Evolutionary conservation across 2,113 vertebrate genomes (phyloP), one percentile per base, ranked within the genome.

Genomic region (Entomyzon cyanotis): DNA sequence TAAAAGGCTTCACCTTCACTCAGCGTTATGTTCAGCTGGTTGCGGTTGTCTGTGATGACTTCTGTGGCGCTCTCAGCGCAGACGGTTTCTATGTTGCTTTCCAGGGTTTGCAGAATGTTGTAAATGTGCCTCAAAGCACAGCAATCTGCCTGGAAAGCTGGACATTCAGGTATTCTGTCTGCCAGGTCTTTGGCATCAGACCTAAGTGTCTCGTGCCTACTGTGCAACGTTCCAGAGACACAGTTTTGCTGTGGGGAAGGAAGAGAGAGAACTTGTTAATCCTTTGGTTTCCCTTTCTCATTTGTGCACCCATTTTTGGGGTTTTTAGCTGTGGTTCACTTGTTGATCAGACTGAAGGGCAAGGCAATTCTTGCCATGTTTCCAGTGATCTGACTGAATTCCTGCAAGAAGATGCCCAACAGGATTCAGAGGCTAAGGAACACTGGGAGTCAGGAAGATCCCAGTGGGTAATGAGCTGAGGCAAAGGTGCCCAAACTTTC

Each of bases 81-180:
- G 15, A 88, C 3, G 0, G 1, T 12, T 16, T 52, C 60, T 0
- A 89, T 27, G 2, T 59, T 1, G 0, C 8, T 16, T 4, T 0
- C 5, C 77, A 95, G 6, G 15, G 1, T 6, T 7, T 2, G 2
- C 77, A 97, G 35, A 4, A 7, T 0, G 2, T 7, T 4, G 20
- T 15, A 9, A 31, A 84, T 56, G 49, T 37, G 15, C 49, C 63
- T 56, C 64, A 90, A 1, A 11, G 37, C 71, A 4, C 88, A 96
- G 85, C 95, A 97, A 5, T 13, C 10, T 3, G 35, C 8, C 0
- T 63, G 28, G 39, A 90, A 94, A 20, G 69, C 76, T 5, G 33
- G 39, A 4, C 94, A 96, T 0, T 3, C 0, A 0, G 41, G 52
- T 8, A 93, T 95, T 9, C 1, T 33, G 4, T 52, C 6, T 31